Conservation (phyloP, 2,888 invertebrate genomes). For the Muscina levida region DNA sequence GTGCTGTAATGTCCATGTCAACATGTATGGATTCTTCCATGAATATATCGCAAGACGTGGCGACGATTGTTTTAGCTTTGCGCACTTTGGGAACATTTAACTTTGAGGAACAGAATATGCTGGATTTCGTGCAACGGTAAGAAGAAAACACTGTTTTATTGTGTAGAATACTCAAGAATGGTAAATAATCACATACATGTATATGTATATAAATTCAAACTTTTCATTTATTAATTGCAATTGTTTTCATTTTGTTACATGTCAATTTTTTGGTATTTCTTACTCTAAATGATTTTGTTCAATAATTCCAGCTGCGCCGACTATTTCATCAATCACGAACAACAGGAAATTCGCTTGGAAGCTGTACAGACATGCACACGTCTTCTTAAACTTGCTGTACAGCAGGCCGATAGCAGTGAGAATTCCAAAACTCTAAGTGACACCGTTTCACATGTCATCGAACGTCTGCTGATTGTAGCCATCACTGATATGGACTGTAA, state of each 20-base stretch:
- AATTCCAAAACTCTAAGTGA: constrained; percentile 92
- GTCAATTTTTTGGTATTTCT: too few species aligned
- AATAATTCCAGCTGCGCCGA: constrained; percentile 92
- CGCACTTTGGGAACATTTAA: constrained; percentile 94
- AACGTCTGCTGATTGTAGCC: constrained; percentile 93
- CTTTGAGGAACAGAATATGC: constrained; percentile 94
- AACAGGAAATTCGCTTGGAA: constrained; percentile 94
- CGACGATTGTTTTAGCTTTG: constrained; percentile 93
- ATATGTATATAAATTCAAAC: too few species aligned
- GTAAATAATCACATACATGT: too few species aligned
- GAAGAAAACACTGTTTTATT: constrained; percentile 12
- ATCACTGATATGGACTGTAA: constrained; percentile 97
- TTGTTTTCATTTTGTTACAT: too few species aligned
- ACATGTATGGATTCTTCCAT: constrained; percentile 74
- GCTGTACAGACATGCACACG: constrained; percentile 97
- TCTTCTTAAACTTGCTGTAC: constrained; percentile 90
- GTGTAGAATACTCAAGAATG: too few species aligned
- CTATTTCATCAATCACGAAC: constrained; percentile 93
- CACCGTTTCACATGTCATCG: constrained; percentile 94
- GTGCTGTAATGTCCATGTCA: constrained; percentile 80
- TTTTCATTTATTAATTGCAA: too few species aligned
- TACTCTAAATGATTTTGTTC: too few species aligned
- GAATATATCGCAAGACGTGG: constrained; percentile 84
- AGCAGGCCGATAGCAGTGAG: constrained; percentile 82
- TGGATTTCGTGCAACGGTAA: constrained; percentile 90